Evolutionary conservation across 2,113 vertebrate genomes (phyloP), one percentile per base, ranked within the genome.

Genomic region (Cyprinodon brontotheroides): DNA sequence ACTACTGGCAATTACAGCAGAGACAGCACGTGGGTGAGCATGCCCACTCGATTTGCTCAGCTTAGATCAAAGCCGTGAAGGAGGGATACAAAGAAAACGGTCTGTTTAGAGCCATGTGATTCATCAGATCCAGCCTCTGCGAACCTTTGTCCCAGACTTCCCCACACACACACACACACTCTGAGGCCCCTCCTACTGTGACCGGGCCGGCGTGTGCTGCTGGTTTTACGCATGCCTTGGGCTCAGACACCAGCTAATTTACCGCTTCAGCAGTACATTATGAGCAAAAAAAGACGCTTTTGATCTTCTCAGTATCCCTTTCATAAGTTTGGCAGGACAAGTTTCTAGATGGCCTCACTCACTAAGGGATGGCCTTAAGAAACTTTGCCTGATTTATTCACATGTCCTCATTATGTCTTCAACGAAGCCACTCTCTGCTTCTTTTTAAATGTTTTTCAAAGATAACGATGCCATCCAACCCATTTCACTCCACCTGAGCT

Each of bases 201-300:
- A 86, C 80, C 89, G 79, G 82, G 75, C 75, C 65, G 81, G 83
- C 89, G 89, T 90, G 93, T 90, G 90, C 89, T 91, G 86, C 79
- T 80, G 87, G 91, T 92, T 92, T 93, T 89, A 93, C 85, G 91
- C 92, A 93, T 92, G 91, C 92, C 93, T 93, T 89, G 89, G 89
- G 89, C 89, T 85, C 91, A 93, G 89, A 85, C 90, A 86, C 84
- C 87, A 85, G 86, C 89, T 92, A 90, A 93, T 93, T 92, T 92
- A 92, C 86, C 81, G 87, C 89, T 88, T 90, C 87, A 90, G 84
- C 82, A 83, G 90, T 79, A 91, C 89, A 90, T 92, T 89, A 91
- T 82, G 90, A 91, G 89, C 85, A 89, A 86, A 76, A 90, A 89
- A 15, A 90, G 71, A 80, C 80, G 80, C 88, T 89, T 93, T 90